A percentile compares a stretch with the other conserved stretches of the same genome.
Conservation (phyloP, 2,888 invertebrate genomes). For the Ditula angustiorana region DNA sequence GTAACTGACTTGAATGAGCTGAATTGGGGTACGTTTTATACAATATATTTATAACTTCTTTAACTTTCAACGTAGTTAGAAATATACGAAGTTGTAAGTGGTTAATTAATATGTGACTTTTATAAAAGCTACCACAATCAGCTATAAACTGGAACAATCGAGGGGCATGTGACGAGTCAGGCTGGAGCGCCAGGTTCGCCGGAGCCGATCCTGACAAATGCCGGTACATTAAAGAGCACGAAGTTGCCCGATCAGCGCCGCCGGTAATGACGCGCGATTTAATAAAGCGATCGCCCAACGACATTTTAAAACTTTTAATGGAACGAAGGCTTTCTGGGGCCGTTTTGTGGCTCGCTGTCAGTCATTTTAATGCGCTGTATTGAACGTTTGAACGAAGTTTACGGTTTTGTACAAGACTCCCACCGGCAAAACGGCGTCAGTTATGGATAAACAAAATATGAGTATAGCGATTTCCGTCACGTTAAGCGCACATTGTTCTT, state of each 20-base stretch:
- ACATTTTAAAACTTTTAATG: slow-evolving; percentile 57
- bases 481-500: not conserved
- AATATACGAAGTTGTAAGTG: too few species aligned
- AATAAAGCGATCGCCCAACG: slow-evolving; percentile 57
- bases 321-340: slow-evolving; percentile 45
- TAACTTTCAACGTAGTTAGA: too few species aligned
- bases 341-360: slow-evolving; percentile 34
- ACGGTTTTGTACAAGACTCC: not conserved
- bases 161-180: not conserved
- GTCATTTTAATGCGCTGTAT: slow-evolving; percentile 34
- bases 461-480: not conserved
- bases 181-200: not conserved
- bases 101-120: too few species aligned
- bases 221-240: slow-evolving; percentile 56
- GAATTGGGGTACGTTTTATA: too few species aligned
- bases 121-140: not conserved
- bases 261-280: slow-evolving; percentile 59
- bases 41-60: too few species aligned
- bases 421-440: not conserved
- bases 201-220: slow-evolving; percentile 52
- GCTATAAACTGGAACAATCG: not conserved
- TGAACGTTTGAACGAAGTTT: slow-evolving; percentile 27
- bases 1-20: too few species aligned
- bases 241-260: slow-evolving; percentile 53
- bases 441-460: not conserved